These are phyloP conservation scores for Macrosiphum euphorbiae DNA, from an alignment of 2,888 invertebrate species.

Conservation along the genomic window DNA sequence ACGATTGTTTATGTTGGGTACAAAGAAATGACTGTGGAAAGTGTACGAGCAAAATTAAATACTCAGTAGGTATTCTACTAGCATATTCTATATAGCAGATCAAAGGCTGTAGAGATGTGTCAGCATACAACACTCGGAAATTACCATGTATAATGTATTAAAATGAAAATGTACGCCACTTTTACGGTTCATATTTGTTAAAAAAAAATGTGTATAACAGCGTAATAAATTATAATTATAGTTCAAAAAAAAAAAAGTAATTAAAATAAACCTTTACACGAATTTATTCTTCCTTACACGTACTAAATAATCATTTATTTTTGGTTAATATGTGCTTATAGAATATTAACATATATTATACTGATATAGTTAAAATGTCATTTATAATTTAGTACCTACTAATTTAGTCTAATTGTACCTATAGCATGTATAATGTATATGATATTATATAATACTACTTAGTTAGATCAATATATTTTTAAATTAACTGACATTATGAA, in stretches of 20 bases:
- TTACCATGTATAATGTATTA: background rate
- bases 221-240: background rate
- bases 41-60: background rate
- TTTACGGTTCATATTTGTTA: background rate
- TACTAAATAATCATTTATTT: background rate
- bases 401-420: background rate
- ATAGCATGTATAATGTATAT: background rate
- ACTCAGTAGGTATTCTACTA: background rate
- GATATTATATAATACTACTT: background rate
- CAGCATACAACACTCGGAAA: background rate
- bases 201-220: background rate
- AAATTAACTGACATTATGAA: background rate
- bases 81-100: background rate
- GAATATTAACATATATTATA: background rate
- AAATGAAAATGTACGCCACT: background rate
- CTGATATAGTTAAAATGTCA: background rate
- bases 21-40: background rate
- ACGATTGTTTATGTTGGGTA: background rate
- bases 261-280: background rate
- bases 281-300: background rate
- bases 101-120: background rate
- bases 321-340: background rate
- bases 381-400: background rate
- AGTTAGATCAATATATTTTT: background rate
- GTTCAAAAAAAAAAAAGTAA: background rate